Conservation (phyloP, 2,797 vertebrate genomes). For the Sebastes ruberrimus region DNA sequence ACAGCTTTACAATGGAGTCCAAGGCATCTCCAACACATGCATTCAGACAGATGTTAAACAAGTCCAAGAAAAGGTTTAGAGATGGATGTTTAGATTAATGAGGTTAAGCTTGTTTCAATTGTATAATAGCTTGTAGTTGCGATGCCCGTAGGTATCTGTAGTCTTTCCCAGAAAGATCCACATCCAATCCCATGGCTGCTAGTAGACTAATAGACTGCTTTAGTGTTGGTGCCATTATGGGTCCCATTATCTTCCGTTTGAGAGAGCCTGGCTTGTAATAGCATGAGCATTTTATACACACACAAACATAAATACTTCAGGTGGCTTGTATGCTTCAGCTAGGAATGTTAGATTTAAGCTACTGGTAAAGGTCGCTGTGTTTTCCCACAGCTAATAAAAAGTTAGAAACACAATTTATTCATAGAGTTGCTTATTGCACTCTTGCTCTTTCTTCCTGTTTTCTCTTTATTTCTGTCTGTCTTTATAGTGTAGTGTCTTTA, state of each 20-base stretch:
- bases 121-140: neutral
- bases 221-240: slow-evolving; percentile 4
- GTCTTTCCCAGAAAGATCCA: neutral
- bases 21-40: neutral
- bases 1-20: neutral
- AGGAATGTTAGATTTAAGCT: slow-evolving; percentile 7
- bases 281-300: neutral
- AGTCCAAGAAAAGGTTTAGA: neutral
- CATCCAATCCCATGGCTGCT: neutral
- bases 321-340: slow-evolving; percentile 1
- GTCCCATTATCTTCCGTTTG: slow-evolving; percentile 26
- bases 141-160: neutral
- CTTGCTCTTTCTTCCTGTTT: neutral
- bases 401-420: neutral
- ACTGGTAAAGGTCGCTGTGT: neutral
- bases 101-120: neutral
- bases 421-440: neutral
- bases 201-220: slow-evolving; percentile 7
- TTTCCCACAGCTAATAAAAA: slow-evolving; percentile 1
- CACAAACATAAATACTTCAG: neutral
- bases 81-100: neutral
- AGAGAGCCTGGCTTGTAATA: slow-evolving; percentile 8
- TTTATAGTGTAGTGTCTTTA: neutral
- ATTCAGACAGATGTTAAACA: neutral
- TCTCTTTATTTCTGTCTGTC: neutral